These are phyloP conservation scores for Anoplolepis gracilipes DNA, from an alignment of 1,140 invertebrate genomes.

Conservation along the genomic window DNA sequence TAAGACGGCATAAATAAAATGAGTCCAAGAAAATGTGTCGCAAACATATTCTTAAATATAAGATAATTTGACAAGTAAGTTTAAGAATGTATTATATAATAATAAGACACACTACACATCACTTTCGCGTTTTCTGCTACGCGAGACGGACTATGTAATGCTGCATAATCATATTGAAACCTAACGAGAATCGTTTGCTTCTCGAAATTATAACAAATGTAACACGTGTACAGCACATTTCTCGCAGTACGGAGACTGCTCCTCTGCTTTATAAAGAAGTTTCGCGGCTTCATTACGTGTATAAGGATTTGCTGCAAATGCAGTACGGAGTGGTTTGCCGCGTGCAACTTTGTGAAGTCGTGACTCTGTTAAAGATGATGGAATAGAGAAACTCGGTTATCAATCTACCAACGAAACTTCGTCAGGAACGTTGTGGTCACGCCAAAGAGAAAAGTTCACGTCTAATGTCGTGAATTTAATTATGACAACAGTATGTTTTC, in stretches of 20 bases:
- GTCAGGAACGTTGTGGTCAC: background rate
- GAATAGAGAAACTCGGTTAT: background rate
- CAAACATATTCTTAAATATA: background rate
- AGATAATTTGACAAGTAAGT: background rate
- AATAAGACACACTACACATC: background rate
- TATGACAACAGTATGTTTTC: background rate
- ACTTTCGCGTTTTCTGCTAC: background rate
- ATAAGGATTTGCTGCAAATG: constrained; percentile 38
- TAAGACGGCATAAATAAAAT: background rate
- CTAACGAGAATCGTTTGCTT: background rate
- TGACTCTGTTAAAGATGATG: background rate
- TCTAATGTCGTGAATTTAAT: constrained; percentile 19
- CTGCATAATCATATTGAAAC: background rate
- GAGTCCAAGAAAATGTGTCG: background rate
- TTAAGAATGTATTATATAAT: background rate
- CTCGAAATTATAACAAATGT: background rate
- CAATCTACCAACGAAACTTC: background rate
- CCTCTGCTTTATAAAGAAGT: constrained; percentile 16
- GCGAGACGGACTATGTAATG: too few relatives aligned
- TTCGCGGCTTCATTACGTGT: constrained; percentile 2
- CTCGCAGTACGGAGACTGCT: background rate
- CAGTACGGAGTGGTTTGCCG: background rate
- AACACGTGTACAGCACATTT: background rate
- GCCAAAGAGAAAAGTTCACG: background rate
- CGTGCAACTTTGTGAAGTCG: constrained; percentile 8